These are phyloP conservation scores for Plebejus anna DNA, from an alignment of 2,888 invertebrate species.

Conservation along the genomic window DNA sequence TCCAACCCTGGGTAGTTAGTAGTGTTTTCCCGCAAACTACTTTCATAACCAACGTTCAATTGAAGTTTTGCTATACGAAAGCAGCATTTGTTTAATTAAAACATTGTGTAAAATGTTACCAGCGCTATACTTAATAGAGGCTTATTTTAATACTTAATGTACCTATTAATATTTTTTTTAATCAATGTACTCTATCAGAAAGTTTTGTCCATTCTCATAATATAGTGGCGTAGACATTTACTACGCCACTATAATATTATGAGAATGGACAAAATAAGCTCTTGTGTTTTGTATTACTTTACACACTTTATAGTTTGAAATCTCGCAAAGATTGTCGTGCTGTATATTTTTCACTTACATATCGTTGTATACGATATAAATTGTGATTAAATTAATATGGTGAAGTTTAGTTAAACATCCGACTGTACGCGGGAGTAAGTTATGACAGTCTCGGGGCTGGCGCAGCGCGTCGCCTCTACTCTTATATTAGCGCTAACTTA, in stretches of 20 bases:
- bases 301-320: too few relatives aligned
- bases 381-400: conserved; percentile 11
- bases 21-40: not conserved
- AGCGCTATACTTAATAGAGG: too few relatives aligned
- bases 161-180: too few relatives aligned
- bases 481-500: conserved; percentile 77
- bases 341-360: not conserved
- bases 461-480: conserved; percentile 48
- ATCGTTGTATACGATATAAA: conserved; percentile 18
- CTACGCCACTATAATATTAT: too few relatives aligned
- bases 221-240: too few relatives aligned
- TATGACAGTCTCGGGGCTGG: conserved; percentile 67
- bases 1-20: not conserved
- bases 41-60: not conserved
- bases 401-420: conserved; percentile 25
- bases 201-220: too few relatives aligned
- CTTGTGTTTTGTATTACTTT: too few relatives aligned
- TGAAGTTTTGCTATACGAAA: not conserved
- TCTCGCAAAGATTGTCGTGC: not conserved
- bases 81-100: conserved; percentile 4
- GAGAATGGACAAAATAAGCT: too few relatives aligned
- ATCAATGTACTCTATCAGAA: too few relatives aligned
- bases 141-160: too few relatives aligned
- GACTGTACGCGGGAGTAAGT: conserved; percentile 55
- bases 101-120: not conserved